phyloP scores from a whole-genome alignment of 2,113 vertebrate species.

The Spilogale gracilis region DNA sequence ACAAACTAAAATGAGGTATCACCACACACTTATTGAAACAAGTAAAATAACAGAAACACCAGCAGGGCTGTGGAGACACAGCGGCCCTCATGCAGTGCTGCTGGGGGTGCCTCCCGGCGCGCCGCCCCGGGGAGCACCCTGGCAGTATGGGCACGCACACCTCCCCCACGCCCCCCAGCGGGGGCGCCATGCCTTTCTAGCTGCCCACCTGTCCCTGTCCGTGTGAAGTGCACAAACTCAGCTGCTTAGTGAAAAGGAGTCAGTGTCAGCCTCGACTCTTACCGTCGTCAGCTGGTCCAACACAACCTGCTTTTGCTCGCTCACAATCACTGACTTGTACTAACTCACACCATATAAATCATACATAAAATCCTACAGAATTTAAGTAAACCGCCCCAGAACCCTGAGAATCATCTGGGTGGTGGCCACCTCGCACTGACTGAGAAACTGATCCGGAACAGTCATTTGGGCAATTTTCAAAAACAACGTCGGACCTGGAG shows the following conservation, averaged over 20 bases:
- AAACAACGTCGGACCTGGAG: background rate
- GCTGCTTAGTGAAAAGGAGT: background rate
- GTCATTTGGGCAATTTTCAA: background rate
- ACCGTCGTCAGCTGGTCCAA: background rate
- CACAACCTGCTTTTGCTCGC: background rate
- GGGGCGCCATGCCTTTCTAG: fast-evolving
- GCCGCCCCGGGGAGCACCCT: no score
- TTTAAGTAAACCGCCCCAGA: background rate
- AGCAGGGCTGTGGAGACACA: background rate
- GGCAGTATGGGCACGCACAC: background rate
- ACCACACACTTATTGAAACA: background rate
- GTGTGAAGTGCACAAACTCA: background rate
- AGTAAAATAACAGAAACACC: background rate
- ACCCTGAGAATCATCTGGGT: background rate
- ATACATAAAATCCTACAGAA: background rate
- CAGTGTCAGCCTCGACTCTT: background rate
- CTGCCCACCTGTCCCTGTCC: background rate
- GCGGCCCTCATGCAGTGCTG: fast-evolving
- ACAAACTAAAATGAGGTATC: background rate
- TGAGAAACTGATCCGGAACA: background rate
- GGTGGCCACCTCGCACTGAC: background rate
- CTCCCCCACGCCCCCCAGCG: fast-evolving
- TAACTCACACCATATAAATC: background rate
- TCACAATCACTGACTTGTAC: background rate
- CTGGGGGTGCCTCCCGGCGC: fast-evolving